Base-by-base conservation (phyloP, 2,888 invertebrate genomes). In the Geophilus truncorum region DNA sequence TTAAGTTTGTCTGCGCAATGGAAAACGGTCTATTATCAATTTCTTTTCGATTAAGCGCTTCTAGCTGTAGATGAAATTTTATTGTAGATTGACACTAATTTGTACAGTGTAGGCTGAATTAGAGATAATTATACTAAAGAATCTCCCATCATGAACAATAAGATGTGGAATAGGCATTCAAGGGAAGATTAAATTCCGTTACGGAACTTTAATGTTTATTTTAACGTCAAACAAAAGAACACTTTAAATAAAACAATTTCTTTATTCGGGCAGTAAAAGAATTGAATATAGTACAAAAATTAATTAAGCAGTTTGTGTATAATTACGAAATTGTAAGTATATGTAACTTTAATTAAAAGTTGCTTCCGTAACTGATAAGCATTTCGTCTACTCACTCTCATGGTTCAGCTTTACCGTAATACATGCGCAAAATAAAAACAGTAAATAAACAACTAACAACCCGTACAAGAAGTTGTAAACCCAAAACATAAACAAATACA, bases 71-170 rank as follows among this genome's bases (percentile, higher is more conserved):
- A 62, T 62, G 28, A 23, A 21, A 62, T 62, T 62, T 62, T 62
- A 62, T 62, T 62, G 62, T 62, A 62, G 28, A 62, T 62, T 62
- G 62, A 62, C 62, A 62, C 10, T 62, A 62, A 62, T 62, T 62
- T 62, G 62, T 23, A 62, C 25, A 62, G 62, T 25, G 62, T 62
- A 28, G 62, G 62, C 62, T 23, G 25, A 62, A 62, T 62, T 62
- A 62, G 10, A 25, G 62, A 62, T 62, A 62, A 62, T 62, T 62
- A 62, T 62, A 62, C 62, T 62, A 62, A 62, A 62, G 62, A 23
- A 62, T 62, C 62, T 62, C 62, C 28, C 62, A 45, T 57, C 57
- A 21, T 62, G 28, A 62, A 28, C 25, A 62, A 23, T 62, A 62
- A 62, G 23, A 62, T n/a, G 40, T 12, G 45, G n/a, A 45, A 15